Evolutionary conservation across 92 coral and sea anemone genomes (phyloP).

Genomic region (Paramuricea clavata): DNA sequence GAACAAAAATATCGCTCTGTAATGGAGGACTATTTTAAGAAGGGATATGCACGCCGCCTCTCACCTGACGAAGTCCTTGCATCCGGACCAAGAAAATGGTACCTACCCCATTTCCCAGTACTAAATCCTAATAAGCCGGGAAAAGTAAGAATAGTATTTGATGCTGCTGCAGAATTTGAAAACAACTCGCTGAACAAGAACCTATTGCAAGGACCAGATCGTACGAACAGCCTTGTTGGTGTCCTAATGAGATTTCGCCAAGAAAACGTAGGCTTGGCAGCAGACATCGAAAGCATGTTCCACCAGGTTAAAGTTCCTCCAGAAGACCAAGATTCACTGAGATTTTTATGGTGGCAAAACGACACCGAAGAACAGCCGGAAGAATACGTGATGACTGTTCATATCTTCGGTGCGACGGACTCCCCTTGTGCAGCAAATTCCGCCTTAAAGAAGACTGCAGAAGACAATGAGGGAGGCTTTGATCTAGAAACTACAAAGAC

Average conservation of each 20-base stretch:
- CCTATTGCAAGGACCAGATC: conserved; percentile 24
- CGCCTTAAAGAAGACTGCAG: neutral
- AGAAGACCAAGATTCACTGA: conserved; percentile 21
- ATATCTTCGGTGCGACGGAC: neutral
- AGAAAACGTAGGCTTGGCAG: conserved; percentile 7
- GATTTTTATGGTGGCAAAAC: conserved; percentile 2
- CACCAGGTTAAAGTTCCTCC: neutral
- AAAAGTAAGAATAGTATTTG: conserved; percentile 72
- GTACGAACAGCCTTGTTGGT: conserved; percentile 32
- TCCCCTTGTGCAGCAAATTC: conserved; percentile 21
- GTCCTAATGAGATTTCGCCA: conserved; percentile 51
- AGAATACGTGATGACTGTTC: neutral
- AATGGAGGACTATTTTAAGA: conserved; percentile 50
- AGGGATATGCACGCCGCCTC: conserved; percentile 55
- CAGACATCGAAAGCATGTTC: conserved; percentile 19
- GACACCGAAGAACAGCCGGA: neutral
- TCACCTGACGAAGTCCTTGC: conserved; percentile 27
- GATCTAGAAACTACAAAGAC: neutral
- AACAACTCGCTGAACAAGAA: conserved; percentile 72
- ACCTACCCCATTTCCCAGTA: conserved; percentile 53
- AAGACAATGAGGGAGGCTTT: conserved; percentile 1
- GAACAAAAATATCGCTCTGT: conserved; percentile 40
- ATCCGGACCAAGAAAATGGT: conserved; percentile 52
- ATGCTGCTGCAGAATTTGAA: conserved; percentile 72
- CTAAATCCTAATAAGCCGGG: conserved; percentile 71